Evolutionary conservation across 2,797 vertebrate species (phyloP).

Genomic region (Melanotaenia nigrans): DNA sequence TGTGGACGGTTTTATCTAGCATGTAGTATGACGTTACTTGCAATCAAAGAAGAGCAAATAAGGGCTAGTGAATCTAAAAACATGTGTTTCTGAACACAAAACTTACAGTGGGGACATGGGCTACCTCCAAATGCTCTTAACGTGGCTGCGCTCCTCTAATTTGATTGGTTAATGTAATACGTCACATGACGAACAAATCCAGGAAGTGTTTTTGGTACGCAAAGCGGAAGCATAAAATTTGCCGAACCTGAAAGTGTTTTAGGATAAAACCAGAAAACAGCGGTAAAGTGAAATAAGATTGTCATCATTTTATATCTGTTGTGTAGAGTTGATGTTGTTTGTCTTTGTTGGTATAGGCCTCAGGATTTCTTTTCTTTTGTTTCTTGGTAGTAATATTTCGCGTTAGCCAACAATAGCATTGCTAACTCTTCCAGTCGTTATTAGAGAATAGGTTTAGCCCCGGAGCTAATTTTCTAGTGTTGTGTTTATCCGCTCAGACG

Average conservation of each 20-base stretch:
- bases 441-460: conserved; percentile 56
- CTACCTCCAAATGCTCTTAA: neutral
- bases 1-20: no score
- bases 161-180: conserved; percentile 23
- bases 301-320: neutral
- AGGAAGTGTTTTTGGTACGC: conserved; percentile 83
- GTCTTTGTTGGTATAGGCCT: conserved; percentile 42
- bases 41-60: no score
- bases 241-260: conserved; percentile 55
- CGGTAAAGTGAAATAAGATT: conserved; percentile 4
- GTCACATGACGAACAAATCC: conserved; percentile 79
- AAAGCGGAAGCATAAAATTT: conserved; percentile 87
- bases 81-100: no score
- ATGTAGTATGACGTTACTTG: no score
- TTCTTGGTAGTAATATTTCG: neutral
- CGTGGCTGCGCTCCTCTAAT: neutral
- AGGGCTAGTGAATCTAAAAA: no score
- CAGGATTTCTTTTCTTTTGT: neutral
- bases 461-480: conserved; percentile 47
- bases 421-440: conserved; percentile 28
- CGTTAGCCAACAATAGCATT: conserved; percentile 38
- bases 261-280: conserved; percentile 33
- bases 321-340: neutral
- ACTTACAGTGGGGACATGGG: no score
- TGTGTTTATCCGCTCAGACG: conserved; percentile 30